Evolutionary conservation across 2,797 vertebrate species (phyloP).

Genomic region (Clarias laeviceps): DNA sequence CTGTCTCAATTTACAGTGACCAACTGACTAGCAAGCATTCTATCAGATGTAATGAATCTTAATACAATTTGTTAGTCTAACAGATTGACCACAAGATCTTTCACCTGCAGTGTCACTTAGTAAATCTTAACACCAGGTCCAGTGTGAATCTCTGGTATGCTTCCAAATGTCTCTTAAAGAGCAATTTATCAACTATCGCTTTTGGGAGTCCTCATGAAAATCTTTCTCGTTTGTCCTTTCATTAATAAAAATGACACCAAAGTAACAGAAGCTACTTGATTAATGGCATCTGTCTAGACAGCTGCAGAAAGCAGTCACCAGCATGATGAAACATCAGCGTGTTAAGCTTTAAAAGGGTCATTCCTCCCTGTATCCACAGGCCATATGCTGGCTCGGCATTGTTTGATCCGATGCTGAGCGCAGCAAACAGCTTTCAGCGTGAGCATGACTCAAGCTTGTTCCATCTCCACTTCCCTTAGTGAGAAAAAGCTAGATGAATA

Average conservation of each 20-base stretch:
- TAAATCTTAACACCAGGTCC: not conserved
- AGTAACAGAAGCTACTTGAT: constrained; percentile 45
- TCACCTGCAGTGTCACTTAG: constrained; percentile 5
- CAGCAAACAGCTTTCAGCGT: constrained; percentile 49
- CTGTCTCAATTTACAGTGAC: constrained; percentile 24
- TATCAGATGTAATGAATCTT: not conserved
- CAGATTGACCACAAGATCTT: constrained; percentile 16
- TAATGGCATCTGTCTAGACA: constrained; percentile 56
- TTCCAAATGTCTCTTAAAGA: constrained; percentile 17
- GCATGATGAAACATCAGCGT: constrained; percentile 52
- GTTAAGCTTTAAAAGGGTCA: constrained; percentile 57
- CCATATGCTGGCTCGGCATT: constrained; percentile 59
- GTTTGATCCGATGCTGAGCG: constrained; percentile 54
- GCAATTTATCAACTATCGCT: constrained; percentile 10
- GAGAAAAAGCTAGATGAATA: constrained; percentile 22
- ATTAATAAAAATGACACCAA: constrained; percentile 36
- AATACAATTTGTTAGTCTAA: not conserved
- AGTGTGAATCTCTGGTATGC: not conserved
- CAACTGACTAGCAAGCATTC: not conserved
- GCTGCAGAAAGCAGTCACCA: constrained; percentile 52
- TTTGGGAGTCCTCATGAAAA: constrained; percentile 11
- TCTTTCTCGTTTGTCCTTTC: constrained; percentile 36
- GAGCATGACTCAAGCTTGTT: constrained; percentile 54
- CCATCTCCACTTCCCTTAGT: constrained; percentile 31
- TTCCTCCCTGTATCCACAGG: constrained; percentile 48